These are phyloP conservation scores for Percina caprodes DNA, from an alignment of 2,113 vertebrate genomes.

Conservation along the genomic window DNA sequence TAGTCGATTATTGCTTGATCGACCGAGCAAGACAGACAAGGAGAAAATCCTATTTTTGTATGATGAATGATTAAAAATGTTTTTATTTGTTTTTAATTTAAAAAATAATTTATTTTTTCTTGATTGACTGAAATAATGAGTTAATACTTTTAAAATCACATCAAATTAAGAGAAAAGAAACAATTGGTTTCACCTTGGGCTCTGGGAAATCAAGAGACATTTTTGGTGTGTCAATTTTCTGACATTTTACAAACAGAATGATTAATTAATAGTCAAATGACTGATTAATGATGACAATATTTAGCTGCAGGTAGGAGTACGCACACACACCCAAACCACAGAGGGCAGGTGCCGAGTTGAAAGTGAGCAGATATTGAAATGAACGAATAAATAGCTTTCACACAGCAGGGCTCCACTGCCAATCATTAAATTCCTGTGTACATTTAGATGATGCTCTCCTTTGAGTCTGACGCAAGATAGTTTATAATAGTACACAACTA, in stretches of 20 bases:
- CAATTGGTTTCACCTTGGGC: not conserved
- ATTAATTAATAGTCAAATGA: not conserved
- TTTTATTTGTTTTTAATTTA: no score
- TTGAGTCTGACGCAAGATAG: not conserved
- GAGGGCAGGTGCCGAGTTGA: no score
- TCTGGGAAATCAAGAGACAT: not conserved
- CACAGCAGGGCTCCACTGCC: no score
- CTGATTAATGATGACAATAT: no score
- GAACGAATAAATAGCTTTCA: no score
- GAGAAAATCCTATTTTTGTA: not conserved
- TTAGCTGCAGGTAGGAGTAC: no score
- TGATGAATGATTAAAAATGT: not conserved
- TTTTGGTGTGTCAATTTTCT: not conserved
- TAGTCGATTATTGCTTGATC: no score
- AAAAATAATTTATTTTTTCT: not conserved
- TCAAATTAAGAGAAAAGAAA: no score
- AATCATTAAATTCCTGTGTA: not conserved
- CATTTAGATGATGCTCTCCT: no score
- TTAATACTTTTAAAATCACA: not conserved
- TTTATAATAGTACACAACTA: not conserved
- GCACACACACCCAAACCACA: no score
- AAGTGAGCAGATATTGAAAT: no score
- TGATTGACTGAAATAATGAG: not conserved
- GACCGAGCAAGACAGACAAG: not conserved
- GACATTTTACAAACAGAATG: not conserved